These are phyloP conservation scores for Cygnus atratus DNA, from an alignment of 2,113 vertebrate genomes.

Conservation along the genomic window DNA sequence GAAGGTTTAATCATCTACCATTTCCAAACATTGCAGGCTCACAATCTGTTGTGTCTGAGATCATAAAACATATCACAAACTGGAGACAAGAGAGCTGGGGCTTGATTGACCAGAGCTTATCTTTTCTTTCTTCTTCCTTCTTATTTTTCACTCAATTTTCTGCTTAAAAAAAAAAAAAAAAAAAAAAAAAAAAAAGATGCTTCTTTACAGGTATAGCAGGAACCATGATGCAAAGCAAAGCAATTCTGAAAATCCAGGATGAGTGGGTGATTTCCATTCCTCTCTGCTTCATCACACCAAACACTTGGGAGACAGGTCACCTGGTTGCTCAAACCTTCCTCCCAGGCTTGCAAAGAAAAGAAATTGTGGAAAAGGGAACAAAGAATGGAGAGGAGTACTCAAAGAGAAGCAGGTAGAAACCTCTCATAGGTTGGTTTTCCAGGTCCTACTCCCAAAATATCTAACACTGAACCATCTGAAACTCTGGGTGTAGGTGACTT, in stretches of 20 bases:
- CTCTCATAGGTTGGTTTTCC: neutral
- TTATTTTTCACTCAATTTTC: slow-evolving; percentile 54
- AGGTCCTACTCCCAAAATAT: neutral
- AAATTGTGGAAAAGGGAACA: neutral
- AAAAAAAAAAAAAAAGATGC: neutral
- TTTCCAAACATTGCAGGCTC: slow-evolving; percentile 88
- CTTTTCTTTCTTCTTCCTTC: slow-evolving; percentile 45
- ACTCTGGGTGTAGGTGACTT: neutral
- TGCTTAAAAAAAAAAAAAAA: neutral
- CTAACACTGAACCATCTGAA: neutral
- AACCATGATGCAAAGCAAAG: neutral
- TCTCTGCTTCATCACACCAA: neutral
- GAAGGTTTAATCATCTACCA: slow-evolving; percentile 99
- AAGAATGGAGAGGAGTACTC: neutral
- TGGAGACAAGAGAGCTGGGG: slow-evolving; percentile 55
- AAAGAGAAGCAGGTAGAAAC: neutral
- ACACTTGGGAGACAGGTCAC: neutral
- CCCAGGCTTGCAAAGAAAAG: neutral
- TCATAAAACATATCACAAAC: slow-evolving; percentile 76
- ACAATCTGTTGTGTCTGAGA: slow-evolving; percentile 80
- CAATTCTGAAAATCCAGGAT: neutral
- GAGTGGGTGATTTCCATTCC: neutral
- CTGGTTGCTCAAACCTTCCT: neutral
- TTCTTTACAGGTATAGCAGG: neutral
- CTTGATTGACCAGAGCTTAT: slow-evolving; percentile 60